These are phyloP conservation scores for Diplazon laetatorius DNA, from an alignment of 2,888 invertebrate genomes.

Conservation along the genomic window DNA sequence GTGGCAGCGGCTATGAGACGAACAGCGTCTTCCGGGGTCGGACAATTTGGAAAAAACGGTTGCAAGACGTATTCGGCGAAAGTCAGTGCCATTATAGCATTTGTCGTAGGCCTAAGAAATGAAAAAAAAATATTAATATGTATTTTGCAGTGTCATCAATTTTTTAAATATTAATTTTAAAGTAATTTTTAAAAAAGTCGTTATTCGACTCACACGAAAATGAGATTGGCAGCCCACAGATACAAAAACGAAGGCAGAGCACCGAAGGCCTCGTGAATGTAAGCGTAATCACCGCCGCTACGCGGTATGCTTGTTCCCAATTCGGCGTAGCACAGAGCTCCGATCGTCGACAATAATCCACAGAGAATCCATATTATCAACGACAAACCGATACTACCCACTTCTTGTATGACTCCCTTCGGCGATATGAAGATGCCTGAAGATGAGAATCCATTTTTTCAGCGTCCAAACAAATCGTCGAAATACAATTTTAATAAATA, in stretches of 20 bases:
- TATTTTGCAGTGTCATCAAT: too few relatives aligned
- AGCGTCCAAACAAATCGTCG: too few relatives aligned
- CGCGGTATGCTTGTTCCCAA: conserved; percentile 94
- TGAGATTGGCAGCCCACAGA: conserved; percentile 98
- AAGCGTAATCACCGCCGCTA: conserved; percentile 98
- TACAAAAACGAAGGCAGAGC: conserved; percentile 96
- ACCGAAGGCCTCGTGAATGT: conserved; percentile 96
- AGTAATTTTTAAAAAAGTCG: too few relatives aligned
- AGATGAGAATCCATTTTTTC: too few relatives aligned
- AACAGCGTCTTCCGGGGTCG: conserved; percentile 87
- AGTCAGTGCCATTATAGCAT: conserved; percentile 97
- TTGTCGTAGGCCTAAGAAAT: conserved; percentile 92
- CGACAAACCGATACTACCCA: conserved; percentile 95
- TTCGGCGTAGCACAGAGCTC: conserved; percentile 98
- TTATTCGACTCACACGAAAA: conserved; percentile 92
- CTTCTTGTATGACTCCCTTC: conserved; percentile 95
- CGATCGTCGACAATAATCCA: conserved; percentile 95
- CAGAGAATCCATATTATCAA: conserved; percentile 94
- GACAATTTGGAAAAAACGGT: conserved; percentile 92
- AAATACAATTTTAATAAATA: neutral
- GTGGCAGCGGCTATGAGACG: conserved; percentile 91
- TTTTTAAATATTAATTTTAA: too few relatives aligned
- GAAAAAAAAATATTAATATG: too few relatives aligned
- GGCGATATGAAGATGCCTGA: conserved; percentile 97
- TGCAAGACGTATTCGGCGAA: conserved; percentile 96